phyloP scores from a whole-genome alignment of 2,888 invertebrate genomes.

The Chymomyza caudatula region DNA sequence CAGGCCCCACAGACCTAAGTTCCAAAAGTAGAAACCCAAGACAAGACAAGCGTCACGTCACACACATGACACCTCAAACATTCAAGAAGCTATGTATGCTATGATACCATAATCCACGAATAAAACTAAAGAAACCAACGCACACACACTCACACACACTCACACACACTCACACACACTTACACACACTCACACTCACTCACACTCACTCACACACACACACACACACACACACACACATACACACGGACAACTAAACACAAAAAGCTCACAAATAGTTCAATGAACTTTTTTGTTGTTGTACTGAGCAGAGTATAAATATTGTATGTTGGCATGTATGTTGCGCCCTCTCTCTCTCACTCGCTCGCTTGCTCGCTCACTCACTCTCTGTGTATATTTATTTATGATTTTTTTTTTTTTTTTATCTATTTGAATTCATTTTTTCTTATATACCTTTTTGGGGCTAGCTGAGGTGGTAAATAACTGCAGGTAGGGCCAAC shows the following conservation, averaged over 20 bases:
- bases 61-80: constrained; percentile 54
- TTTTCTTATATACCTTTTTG: constrained; percentile 39
- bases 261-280: constrained; percentile 73
- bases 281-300: constrained; percentile 69
- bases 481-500: constrained; percentile 29
- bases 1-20: not conserved
- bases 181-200: constrained; percentile 11
- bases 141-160: constrained; percentile 48
- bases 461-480: constrained; percentile 40
- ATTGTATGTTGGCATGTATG: constrained; percentile 38
- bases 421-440: constrained; percentile 57
- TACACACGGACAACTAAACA: constrained; percentile 3
- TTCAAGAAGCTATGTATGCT: constrained; percentile 60
- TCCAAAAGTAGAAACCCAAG: constrained; percentile 42
- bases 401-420: constrained; percentile 57
- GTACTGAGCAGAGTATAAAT: constrained; percentile 5
- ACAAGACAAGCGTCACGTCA: constrained; percentile 23
- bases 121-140: constrained; percentile 70
- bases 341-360: constrained; percentile 32
- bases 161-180: constrained; percentile 36
- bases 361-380: constrained; percentile 19
- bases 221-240: not conserved
- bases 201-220: constrained; percentile 23
- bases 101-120: constrained; percentile 74
- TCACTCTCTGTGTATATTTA: constrained; percentile 29